phyloP scores from a whole-genome alignment of 30 jellyfish, hydroid and myxozoan species.

The Haliclystus octoradiatus region DNA sequence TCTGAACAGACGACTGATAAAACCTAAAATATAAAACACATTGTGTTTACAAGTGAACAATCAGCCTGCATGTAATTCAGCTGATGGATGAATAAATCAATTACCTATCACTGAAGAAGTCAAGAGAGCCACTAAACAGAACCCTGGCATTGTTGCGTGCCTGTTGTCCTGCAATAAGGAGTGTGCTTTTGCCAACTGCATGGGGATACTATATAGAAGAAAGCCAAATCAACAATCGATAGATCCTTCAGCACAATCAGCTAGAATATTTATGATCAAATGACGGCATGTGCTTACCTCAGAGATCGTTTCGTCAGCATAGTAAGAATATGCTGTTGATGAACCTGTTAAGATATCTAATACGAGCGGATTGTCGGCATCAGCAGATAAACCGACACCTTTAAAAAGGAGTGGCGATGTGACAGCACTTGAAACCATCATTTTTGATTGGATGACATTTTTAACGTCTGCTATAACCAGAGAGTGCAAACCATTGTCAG shows the following conservation, averaged over 20 bases:
- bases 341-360: constrained; percentile 78
- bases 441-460: constrained; percentile 61
- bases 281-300: constrained; percentile 20
- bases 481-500: constrained; percentile 88
- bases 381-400: constrained; percentile 94
- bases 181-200: constrained; percentile 88
- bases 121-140: constrained; percentile 78
- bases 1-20: constrained; percentile 75
- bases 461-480: constrained; percentile 46
- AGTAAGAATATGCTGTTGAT: constrained; percentile 85
- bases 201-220: constrained; percentile 54
- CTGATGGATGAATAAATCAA: background rate
- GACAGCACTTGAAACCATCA: constrained; percentile 21
- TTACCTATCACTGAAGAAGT: constrained; percentile 78
- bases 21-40: constrained; percentile 18
- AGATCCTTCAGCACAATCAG: background rate
- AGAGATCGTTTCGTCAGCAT: constrained; percentile 64
- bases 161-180: constrained; percentile 85
- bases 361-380: constrained; percentile 75
- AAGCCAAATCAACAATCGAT: background rate
- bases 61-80: too few relatives aligned
- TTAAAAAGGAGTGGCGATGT: constrained; percentile 59
- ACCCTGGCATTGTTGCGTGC: constrained; percentile 92
- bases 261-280: background rate
- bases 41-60: too few relatives aligned